These are phyloP conservation scores for Caenorhabditis angaria DNA, from an alignment of 2,888 invertebrate genomes.

Conservation along the genomic window DNA sequence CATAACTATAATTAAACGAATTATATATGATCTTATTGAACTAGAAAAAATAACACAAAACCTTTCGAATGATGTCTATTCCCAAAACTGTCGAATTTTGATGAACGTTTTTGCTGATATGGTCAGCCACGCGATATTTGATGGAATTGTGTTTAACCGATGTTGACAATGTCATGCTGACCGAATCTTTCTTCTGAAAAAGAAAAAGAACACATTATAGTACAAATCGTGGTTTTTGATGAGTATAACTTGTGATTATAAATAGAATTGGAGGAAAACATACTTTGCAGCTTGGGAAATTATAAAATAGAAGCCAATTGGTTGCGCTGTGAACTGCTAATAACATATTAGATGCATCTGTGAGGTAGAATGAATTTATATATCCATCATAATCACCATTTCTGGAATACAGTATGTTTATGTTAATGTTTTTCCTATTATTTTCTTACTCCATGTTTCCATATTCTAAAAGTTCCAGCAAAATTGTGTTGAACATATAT, in stretches of 20 bases:
- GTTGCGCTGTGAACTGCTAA: constrained; percentile 69
- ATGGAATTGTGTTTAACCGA: constrained; percentile 40
- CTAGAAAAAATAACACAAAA: constrained; percentile 23
- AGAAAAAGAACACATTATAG: neutral
- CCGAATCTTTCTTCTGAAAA: constrained; percentile 31
- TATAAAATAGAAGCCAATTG: constrained; percentile 71
- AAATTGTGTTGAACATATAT: constrained; percentile 70
- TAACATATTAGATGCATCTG: constrained; percentile 69
- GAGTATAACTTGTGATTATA: neutral
- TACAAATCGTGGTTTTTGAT: neutral
- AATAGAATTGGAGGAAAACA: constrained; percentile 3
- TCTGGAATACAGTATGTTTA: constrained; percentile 10
- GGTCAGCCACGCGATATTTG: constrained; percentile 31
- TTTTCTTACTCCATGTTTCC: constrained; percentile 44
- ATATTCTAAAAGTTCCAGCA: constrained; percentile 68
- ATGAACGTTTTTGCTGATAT: constrained; percentile 28
- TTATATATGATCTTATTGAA: neutral
- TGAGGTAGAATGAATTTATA: constrained; percentile 65
- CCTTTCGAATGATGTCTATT: constrained; percentile 33
- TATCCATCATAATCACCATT: constrained; percentile 50
- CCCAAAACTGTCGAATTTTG: constrained; percentile 19
- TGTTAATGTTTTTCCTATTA: neutral
- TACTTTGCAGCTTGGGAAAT: constrained; percentile 55
- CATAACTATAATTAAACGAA: constrained; percentile 52
- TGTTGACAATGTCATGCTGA: constrained; percentile 50